Percentiles rank a stretch among this genome's conserved stretches.
Conservation (phyloP, 2,888 invertebrate species). For the Meloe dianella region DNA sequence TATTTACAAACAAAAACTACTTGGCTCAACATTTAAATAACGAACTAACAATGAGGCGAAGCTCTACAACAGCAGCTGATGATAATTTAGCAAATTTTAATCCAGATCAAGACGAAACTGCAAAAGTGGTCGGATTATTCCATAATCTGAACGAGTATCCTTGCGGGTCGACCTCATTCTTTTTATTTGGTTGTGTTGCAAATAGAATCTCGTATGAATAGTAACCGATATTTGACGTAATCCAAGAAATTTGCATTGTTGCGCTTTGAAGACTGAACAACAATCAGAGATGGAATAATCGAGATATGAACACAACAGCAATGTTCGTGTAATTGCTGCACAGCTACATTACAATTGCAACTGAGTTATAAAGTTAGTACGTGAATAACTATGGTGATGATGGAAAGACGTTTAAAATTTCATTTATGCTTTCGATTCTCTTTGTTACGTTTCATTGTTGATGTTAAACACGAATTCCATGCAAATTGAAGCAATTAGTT, state of each 20-base stretch:
- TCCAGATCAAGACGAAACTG: no score
- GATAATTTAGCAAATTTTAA: no score
- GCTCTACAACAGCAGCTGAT: no score
- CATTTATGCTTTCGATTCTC: not conserved
- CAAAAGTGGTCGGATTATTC: no score
- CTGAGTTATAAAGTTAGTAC: not conserved
- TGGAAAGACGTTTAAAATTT: no score
- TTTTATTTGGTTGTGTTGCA: no score
- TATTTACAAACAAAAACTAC: no score
- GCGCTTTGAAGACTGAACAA: not conserved
- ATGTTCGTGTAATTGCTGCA: not conserved
- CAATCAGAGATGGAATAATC: not conserved
- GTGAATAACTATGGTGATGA: not conserved
- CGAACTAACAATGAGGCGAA: no score
- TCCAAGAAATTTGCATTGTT: not conserved
- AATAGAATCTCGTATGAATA: no score
- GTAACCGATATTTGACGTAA: not conserved
- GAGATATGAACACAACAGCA: not conserved
- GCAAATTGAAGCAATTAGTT: not conserved
- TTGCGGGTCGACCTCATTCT: no score
- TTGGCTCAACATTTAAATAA: no score
- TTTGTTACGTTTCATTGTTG: not conserved
- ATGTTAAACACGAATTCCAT: not conserved
- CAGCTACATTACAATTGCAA: not conserved
- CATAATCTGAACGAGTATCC: no score